Evolutionary conservation across 1,140 invertebrate species (phyloP).

Genomic region (Apocrypta bakeri): DNA sequence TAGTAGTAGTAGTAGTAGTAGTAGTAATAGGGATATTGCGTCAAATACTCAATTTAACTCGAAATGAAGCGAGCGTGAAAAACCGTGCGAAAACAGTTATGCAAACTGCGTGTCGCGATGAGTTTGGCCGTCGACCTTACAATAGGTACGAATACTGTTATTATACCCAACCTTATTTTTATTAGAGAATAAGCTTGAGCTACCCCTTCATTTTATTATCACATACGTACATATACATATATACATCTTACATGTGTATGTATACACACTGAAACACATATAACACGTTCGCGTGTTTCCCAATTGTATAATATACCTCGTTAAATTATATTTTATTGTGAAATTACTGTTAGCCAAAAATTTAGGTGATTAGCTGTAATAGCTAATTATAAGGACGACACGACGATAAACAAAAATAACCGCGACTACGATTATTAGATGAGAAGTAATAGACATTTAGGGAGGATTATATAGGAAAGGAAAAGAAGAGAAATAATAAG

Average conservation of each 20-base stretch:
- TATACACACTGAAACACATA: too few species aligned
- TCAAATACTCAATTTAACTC: neutral
- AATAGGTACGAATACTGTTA: too few species aligned
- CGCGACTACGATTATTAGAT: neutral
- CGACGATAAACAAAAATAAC: neutral
- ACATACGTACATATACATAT: too few species aligned
- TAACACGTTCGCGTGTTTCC: neutral
- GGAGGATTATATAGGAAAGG: neutral
- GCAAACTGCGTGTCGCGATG: too few species aligned
- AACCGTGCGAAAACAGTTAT: too few species aligned
- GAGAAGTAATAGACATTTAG: neutral
- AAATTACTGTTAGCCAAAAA: conserved; percentile 48
- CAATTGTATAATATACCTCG: conserved; percentile 42
- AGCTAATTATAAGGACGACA: conserved; percentile 16
- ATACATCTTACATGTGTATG: too few species aligned
- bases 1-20: too few species aligned
- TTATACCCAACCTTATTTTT: too few species aligned
- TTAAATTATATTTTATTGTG: conserved; percentile 38
- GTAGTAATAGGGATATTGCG: too few species aligned
- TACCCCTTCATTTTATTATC: neutral
- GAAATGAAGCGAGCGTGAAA: neutral
- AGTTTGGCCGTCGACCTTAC: too few species aligned
- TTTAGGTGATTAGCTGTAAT: conserved; percentile 40
- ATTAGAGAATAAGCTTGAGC: too few species aligned
- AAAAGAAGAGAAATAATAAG: neutral